Conservation (phyloP, 2,113 vertebrate genomes). For the Rhinogobius similis region DNA sequence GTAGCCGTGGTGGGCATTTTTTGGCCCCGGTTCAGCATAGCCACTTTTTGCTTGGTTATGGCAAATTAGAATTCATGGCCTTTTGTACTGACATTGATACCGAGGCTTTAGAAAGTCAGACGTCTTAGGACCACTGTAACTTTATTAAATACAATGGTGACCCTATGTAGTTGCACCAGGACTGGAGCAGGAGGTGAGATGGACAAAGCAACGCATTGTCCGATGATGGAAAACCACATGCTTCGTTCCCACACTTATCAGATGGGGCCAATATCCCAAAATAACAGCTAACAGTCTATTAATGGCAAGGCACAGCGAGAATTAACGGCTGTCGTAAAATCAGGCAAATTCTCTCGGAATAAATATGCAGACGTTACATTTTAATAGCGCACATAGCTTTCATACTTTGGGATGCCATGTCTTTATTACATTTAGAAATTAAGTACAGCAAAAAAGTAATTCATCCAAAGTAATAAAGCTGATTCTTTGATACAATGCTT, state of each 20-base stretch:
- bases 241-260: constrained; percentile 77
- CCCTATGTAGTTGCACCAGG: constrained; percentile 60
- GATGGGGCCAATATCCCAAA: constrained; percentile 61
- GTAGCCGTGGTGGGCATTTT: constrained; percentile 38
- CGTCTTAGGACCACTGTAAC: constrained; percentile 69
- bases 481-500: neutral
- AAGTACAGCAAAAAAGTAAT: neutral
- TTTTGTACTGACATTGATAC: constrained; percentile 54
- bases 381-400: neutral
- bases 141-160: constrained; percentile 77
- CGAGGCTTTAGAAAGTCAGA: constrained; percentile 57
- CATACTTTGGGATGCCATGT: neutral
- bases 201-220: constrained; percentile 74
- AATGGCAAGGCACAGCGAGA: constrained; percentile 42
- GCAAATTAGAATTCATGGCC: constrained; percentile 35
- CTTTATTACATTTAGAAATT: neutral
- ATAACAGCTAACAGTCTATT: constrained; percentile 60
- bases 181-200: constrained; percentile 52
- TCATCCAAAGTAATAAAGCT: neutral
- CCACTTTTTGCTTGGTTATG: constrained; percentile 26
- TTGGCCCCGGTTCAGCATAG: constrained; percentile 21
- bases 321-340: constrained; percentile 45
- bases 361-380: neutral
- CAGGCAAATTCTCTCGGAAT: neutral
- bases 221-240: constrained; percentile 67